These are phyloP conservation scores for Drosophila tanythrix DNA, from an alignment of 2,888 invertebrate genomes.

Conservation along the genomic window DNA sequence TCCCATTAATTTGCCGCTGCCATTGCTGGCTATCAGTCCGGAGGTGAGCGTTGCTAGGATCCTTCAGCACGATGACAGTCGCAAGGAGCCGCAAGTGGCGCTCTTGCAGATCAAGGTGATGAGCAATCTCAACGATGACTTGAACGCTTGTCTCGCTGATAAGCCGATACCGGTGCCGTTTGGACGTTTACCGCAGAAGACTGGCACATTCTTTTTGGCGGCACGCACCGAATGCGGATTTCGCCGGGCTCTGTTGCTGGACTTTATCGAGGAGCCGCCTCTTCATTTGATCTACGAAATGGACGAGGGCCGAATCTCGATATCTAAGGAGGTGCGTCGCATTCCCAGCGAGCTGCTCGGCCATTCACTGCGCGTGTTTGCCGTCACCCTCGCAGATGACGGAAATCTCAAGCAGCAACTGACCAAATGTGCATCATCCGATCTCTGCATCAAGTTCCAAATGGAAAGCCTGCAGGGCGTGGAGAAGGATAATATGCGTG, in stretches of 20 bases:
- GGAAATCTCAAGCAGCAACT: constrained; percentile 2
- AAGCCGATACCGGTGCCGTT: not conserved
- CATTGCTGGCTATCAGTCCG: constrained; percentile 31
- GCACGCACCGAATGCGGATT: constrained; percentile 43
- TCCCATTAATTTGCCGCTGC: constrained; percentile 45
- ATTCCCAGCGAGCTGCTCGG: constrained; percentile 46
- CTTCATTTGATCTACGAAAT: constrained; percentile 59
- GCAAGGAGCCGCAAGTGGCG: constrained; percentile 29
- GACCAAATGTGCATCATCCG: not conserved
- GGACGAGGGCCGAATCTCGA: constrained; percentile 57
- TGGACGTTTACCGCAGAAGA: constrained; percentile 12
- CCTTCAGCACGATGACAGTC: constrained; percentile 9
- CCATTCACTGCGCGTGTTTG: constrained; percentile 37
- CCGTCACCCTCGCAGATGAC: constrained; percentile 19
- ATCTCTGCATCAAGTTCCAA: constrained; percentile 43
- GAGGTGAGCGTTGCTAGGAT: constrained; percentile 31
- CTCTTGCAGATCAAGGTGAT: constrained; percentile 44
- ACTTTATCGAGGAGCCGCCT: constrained; percentile 26
- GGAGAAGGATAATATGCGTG: constrained; percentile 2
- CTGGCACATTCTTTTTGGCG: constrained; percentile 37
- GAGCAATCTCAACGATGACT: constrained; percentile 35
- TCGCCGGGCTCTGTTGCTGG: constrained; percentile 57
- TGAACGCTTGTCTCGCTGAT: constrained; percentile 15
- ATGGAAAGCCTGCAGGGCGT: not conserved
- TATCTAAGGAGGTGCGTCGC: constrained; percentile 45